Base-by-base conservation (phyloP, 2,888 invertebrate genomes). In the Nemotelus nigrinus region DNA sequence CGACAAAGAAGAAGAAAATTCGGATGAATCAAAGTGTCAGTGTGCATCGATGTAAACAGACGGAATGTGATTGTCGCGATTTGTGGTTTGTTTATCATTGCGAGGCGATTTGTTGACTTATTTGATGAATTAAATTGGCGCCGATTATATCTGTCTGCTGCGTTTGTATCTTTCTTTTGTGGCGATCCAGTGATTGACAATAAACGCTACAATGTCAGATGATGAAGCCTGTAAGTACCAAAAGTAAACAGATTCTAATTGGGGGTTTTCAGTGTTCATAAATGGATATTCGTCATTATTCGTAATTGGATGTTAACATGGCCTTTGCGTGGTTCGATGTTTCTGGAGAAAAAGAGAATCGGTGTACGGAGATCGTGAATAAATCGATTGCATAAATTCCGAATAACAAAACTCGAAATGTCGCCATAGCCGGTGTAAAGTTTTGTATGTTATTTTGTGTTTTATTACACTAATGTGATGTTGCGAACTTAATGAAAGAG, bases 11-110 rank as follows among this genome's bases (percentile, higher is more conserved):
- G 65, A 65, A 65, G 65, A 44, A 45, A 44, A n/a, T n/a, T 3
- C 8, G 43, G 47, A 43, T 43, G 10, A 65, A 10, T 0, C 8
- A 44, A 65, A 65, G 47, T 47, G 65, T 65, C 65, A 65, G 65
- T 65, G 65, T n/a, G 25, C 10, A n/a, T 47, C 65, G 65, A 65
- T 65, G 65, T 65, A 65, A 65, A 65, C 65, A 65, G 2, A 65
- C 10, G 65, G 45, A 25, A 25, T 25, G 25, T 25, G 25, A 25
- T 25, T 25, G 25, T 25, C 25, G 25, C 25, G 25, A 25, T 25
- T 25, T 25, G 25, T 47, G 45, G n/a, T 65, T 65, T 65, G 65
- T 65, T 65, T 65, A 65, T 65, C 47, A 10, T 5, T 47, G 10
- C 45, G 25, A 47, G 47, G 65, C 10, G 25, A 8, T 65, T 65